Percentiles rank a stretch among this genome's conserved stretches.
Conservation (phyloP, 1,140 invertebrate genomes). For the Spodoptera litura region DNA sequence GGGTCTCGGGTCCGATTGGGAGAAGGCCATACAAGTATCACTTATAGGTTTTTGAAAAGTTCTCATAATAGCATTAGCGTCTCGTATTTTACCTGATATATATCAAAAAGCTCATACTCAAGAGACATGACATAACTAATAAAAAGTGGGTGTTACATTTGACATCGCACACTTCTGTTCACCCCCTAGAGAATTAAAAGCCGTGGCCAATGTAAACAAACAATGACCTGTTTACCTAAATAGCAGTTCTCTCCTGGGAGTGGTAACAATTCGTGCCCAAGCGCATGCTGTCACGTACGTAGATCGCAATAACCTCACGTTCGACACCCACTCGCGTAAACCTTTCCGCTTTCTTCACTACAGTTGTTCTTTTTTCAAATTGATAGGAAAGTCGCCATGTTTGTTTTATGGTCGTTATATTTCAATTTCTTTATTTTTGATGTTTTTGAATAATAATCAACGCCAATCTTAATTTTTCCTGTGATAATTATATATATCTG, state of each 20-base stretch:
- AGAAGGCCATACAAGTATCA: too few species aligned
- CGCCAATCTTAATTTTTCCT: background rate
- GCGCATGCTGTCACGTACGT: slow-evolving; percentile 62
- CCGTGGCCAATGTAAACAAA: slow-evolving; percentile 7
- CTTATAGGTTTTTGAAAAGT: too few species aligned
- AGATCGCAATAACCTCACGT: slow-evolving; percentile 69
- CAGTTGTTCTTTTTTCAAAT: slow-evolving; percentile 30
- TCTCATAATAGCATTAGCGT: too few species aligned
- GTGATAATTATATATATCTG: too few species aligned
- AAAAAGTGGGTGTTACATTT: too few species aligned
- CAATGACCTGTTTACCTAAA: slow-evolving; percentile 48
- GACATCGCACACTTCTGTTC: too few species aligned
- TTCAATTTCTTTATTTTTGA: background rate
- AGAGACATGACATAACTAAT: too few species aligned
- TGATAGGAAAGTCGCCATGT: background rate
- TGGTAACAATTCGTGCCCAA: slow-evolving; percentile 43
- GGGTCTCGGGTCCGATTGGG: too few species aligned
- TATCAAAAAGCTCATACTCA: too few species aligned
- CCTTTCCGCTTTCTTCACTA: slow-evolving; percentile 71
- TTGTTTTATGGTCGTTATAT: too few species aligned
- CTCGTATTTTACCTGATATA: too few species aligned
- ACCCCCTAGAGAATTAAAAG: too few species aligned
- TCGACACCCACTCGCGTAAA: slow-evolving; percentile 49
- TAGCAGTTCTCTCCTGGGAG: slow-evolving; percentile 51
- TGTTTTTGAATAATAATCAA: background rate